Evolutionary conservation across 2,113 vertebrate species (phyloP).

Genomic region (Psilopsiagon aymara): DNA sequence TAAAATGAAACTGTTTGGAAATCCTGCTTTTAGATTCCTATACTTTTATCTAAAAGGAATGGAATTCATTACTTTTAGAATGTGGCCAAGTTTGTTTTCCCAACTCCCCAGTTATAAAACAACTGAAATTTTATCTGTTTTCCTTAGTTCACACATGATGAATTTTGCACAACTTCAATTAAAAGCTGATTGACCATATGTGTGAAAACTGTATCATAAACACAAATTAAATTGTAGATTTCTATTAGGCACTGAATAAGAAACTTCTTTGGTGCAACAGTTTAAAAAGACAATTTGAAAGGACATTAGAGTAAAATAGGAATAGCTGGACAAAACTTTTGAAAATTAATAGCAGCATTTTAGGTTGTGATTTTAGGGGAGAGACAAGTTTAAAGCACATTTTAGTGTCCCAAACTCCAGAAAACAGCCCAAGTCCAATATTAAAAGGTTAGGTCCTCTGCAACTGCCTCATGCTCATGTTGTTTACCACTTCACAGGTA

Average conservation of each 20-base stretch:
- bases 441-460: neutral
- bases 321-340: neutral
- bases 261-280: neutral
- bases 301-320: neutral
- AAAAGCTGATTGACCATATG: neutral
- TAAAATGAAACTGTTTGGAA: constrained; percentile 7
- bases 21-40: neutral
- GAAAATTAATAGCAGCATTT: neutral
- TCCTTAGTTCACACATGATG: neutral
- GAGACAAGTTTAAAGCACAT: neutral
- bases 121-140: neutral
- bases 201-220: neutral
- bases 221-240: neutral
- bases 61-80: neutral
- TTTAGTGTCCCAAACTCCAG: neutral
- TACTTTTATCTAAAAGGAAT: neutral
- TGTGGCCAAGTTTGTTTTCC: neutral
- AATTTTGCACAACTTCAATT: neutral
- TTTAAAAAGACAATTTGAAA: neutral
- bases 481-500: neutral
- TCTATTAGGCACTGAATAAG: neutral
- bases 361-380: neutral
- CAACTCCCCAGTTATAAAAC: neutral
- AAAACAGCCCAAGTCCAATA: neutral
- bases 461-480: neutral